Evolutionary conservation across 1,140 invertebrate species (phyloP), one percentile per base, ranked within the genome.

Genomic region (Rhagoletis pomonella): DNA sequence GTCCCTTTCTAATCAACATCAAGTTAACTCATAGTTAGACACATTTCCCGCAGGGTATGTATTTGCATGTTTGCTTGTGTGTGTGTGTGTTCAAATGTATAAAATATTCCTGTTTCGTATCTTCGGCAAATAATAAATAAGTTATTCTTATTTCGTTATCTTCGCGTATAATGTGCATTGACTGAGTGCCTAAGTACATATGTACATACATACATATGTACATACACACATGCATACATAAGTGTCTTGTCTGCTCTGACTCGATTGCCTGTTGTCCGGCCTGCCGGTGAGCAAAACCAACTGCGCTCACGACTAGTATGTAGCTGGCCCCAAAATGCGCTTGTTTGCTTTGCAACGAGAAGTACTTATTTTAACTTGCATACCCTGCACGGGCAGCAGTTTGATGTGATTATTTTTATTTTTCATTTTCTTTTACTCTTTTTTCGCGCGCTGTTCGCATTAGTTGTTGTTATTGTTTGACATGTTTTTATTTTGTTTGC

Each of bases 401-500:
- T 29, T 29, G 29, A 29, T 29, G 29, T 29, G 47, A n/a, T 7
- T 81, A 2, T 62, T 44, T 85, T 10, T 84, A 29, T 87, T 85
- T 5, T 50, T 47, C 12, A 6, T 85, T 85, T 29, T 85, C 5
- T 50, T 85, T 55, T 14, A 7, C 10, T 85, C 44, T 5, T 19
- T 85, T 50, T 85, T 50, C 10, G 50, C 50, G 1, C 50, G 50
- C 50, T 55, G 10, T 55, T 55, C 10, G 7, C n/a, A 50, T 65
- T 19, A 67, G 62, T 67, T 60, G 4, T 29, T 62, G n/a, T 42
- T 64, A 17, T 65, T 65, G 44, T 19, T 65, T 62, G 14, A 42
- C n/a, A 3, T 65, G 85, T 65, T 86, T 42, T 86, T 86, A 47
- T 29, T 59, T 59, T 42, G 19, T 86, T 86, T 86, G 85, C 62